Evolutionary conservation across 1,140 invertebrate species (phyloP).

Genomic region (Brachionus manjavacas): DNA sequence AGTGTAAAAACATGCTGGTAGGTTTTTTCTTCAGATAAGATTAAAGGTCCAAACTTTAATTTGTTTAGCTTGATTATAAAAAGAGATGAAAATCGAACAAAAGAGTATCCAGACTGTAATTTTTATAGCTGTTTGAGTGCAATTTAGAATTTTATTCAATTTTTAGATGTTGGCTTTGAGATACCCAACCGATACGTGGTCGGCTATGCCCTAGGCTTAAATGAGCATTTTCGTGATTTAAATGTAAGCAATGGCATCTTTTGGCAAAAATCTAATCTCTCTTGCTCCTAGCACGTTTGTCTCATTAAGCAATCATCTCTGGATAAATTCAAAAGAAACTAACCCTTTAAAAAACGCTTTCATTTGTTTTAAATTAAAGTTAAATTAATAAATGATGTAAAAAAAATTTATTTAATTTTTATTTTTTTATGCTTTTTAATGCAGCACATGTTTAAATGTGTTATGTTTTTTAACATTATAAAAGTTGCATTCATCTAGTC

Average conservation of each 20-base stretch:
- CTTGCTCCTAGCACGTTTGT: conserved; percentile 2
- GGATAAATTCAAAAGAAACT: background rate
- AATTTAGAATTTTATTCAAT: too few species aligned
- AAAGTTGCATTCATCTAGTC: background rate
- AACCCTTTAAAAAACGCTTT: conserved; percentile 11
- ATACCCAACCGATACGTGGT: conserved; percentile 66
- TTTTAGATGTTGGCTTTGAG: conserved; percentile 62
- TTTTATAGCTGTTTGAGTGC: background rate
- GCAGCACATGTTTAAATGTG: conserved; percentile 14
- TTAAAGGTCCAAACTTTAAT: background rate
- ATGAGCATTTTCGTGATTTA: conserved; percentile 66
- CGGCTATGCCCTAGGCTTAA: conserved; percentile 66
- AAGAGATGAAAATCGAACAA: background rate
- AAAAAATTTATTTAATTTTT: background rate
- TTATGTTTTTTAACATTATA: background rate
- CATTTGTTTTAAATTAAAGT: background rate
- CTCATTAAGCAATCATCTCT: conserved; percentile 15
- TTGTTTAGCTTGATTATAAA: conserved; percentile 32
- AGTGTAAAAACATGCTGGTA: conserved; percentile 26
- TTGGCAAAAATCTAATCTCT: background rate
- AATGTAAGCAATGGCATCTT: background rate
- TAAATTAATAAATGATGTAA: conserved; percentile 1
- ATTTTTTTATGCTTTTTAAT: background rate
- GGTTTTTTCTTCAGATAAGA: background rate
- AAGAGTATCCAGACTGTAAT: conserved; percentile 17